A percentile compares a stretch with the other conserved stretches of the same genome.
Conservation (phyloP, 2,888 invertebrate species). For the Cryptocheilus praepositus region DNA sequence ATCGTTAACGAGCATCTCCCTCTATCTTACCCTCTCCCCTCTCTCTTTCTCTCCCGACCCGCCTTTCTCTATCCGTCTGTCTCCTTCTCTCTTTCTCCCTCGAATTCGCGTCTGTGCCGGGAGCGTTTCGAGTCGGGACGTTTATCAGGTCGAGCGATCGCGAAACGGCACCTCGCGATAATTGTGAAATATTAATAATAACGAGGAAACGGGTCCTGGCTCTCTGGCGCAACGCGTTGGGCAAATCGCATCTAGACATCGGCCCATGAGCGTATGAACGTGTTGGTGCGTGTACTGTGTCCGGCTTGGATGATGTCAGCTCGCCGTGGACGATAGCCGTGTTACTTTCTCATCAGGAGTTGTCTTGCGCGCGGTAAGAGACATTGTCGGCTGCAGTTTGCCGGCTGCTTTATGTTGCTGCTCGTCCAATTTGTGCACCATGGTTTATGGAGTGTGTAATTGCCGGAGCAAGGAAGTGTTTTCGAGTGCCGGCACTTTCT, state of each 20-base stretch:
- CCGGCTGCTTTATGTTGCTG: conserved; percentile 20
- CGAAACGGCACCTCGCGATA: conserved; percentile 57
- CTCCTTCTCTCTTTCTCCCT: not conserved
- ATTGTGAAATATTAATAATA: conserved; percentile 69
- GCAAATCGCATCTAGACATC: conserved; percentile 46
- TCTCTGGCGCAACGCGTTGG: conserved; percentile 43
- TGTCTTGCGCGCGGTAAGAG: conserved; percentile 10
- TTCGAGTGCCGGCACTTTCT: no score
- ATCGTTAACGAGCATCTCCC: conserved; percentile 54
- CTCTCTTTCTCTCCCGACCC: conserved; percentile 19
- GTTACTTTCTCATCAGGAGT: no score
- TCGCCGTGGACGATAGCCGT: no score
- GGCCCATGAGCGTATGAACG: conserved; percentile 15
- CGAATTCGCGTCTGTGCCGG: conserved; percentile 36
- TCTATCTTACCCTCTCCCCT: conserved; percentile 19
- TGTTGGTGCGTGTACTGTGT: no score
- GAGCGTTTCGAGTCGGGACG: conserved; percentile 44
- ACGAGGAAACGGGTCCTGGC: conserved; percentile 59
- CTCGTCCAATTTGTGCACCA: no score
- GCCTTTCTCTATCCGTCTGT: not conserved
- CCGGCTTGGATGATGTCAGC: no score
- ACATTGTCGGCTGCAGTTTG: not conserved
- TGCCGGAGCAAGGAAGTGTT: no score
- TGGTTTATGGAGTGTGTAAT: no score
- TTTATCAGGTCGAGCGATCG: conserved; percentile 55